A percentile compares a stretch with the other conserved stretches of the same genome.
Conservation (phyloP, 2,113 vertebrate species). For the Origma solitaria region DNA sequence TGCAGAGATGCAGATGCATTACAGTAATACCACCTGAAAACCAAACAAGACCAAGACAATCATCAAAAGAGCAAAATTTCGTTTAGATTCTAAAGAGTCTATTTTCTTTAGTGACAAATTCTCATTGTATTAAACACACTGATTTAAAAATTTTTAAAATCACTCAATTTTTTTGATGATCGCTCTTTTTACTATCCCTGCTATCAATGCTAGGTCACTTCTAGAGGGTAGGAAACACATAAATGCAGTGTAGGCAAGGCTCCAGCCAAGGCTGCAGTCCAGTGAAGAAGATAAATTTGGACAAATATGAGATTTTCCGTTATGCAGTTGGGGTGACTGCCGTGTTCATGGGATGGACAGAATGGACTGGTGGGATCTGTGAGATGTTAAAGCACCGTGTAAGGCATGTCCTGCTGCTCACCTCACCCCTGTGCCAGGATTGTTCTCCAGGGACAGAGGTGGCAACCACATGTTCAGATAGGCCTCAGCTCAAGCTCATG, state of each 20-base stretch:
- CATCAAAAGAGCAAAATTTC: background rate
- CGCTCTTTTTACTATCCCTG: background rate
- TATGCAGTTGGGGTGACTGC: background rate
- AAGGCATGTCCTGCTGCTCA: background rate
- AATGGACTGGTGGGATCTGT: background rate
- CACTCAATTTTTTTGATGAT: background rate
- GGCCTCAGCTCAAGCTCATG: background rate
- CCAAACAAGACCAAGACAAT: background rate
- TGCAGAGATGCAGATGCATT: background rate
- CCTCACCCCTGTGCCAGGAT: rapidly evolving
- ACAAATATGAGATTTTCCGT: background rate
- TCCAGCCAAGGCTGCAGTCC: background rate
- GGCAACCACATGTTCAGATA: background rate
- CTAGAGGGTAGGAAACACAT: background rate
- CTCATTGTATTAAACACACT: background rate
- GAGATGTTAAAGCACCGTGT: background rate
- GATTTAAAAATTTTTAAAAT: background rate
- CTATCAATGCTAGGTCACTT: background rate
- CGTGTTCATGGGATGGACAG: background rate
- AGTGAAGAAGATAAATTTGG: background rate
- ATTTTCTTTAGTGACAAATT: background rate
- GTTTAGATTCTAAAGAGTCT: background rate
- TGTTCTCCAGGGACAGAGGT: background rate
- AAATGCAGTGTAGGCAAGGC: background rate
- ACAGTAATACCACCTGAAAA: background rate